These are phyloP conservation scores for Meandrina meandrites DNA, from an alignment of 92 coral and sea anemone species.

Conservation along the genomic window DNA sequence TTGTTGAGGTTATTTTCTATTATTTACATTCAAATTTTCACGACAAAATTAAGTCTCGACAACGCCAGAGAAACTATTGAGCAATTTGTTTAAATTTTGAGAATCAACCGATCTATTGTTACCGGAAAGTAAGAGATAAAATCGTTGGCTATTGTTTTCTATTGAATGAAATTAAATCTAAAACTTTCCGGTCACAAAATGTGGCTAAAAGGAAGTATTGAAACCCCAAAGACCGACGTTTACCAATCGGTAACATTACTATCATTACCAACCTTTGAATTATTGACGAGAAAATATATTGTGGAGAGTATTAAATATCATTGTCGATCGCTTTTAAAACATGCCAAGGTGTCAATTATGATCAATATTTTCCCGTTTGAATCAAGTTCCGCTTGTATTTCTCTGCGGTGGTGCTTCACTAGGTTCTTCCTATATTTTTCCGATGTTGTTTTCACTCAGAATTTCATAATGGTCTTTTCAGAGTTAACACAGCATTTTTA, in stretches of 20 bases:
- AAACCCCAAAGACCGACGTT: neutral
- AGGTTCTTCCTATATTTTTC: neutral
- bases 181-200: neutral
- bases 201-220: neutral
- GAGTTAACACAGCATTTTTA: neutral
- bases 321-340: no score
- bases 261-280: neutral
- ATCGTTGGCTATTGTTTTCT: neutral
- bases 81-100: neutral
- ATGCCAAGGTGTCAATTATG: no score
- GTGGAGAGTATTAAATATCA: no score
- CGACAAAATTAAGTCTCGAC: neutral
- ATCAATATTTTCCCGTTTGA: no score
- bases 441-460: neutral
- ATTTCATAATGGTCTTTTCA: neutral
- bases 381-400: no score
- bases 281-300: neutral
- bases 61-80: neutral
- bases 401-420: neutral
- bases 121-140: neutral
- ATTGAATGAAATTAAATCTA: neutral
- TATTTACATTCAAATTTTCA: neutral
- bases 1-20: neutral
- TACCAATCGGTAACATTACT: neutral
- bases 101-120: neutral